Conservation (phyloP, 2,888 invertebrate species). For the Tiphia femorata region DNA sequence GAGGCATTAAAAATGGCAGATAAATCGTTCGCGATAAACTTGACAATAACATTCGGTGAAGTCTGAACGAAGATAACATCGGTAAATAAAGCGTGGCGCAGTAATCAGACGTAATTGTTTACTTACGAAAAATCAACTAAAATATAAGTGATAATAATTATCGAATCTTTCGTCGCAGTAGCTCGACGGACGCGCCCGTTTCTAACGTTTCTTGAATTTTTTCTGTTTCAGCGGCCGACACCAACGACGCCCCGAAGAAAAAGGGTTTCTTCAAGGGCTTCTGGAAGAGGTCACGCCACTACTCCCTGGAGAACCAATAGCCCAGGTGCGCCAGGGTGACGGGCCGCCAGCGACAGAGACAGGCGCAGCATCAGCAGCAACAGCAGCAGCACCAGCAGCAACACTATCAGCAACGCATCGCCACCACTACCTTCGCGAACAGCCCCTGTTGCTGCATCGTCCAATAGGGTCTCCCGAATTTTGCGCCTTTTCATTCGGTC, state of each 20-base stretch:
- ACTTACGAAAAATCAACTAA: too few species aligned
- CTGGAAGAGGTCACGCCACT: constrained; percentile 90
- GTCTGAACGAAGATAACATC: too few species aligned
- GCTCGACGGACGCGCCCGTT: too few species aligned
- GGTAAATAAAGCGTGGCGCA: too few species aligned
- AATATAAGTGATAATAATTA: too few species aligned
- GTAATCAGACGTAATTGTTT: too few species aligned
- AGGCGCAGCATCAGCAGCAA: constrained; percentile 46
- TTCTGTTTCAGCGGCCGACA: constrained; percentile 75
- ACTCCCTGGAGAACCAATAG: constrained; percentile 89
- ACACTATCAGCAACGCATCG: constrained; percentile 43
- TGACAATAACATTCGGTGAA: too few species aligned
- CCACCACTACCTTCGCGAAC: constrained; percentile 54
- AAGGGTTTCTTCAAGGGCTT: constrained; percentile 91
- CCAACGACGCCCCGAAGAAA: constrained; percentile 80
- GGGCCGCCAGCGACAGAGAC: constrained; percentile 55
- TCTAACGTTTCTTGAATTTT: too few species aligned
- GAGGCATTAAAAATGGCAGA: too few species aligned
- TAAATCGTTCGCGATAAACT: too few species aligned
- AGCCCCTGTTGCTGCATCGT: constrained; percentile 67
- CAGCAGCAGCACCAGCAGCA: constrained; percentile 44
- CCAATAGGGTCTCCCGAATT: constrained; percentile 45
- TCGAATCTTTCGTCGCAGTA: too few species aligned
- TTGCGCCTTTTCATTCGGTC: not conserved
- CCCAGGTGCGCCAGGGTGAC: constrained; percentile 66